Base-by-base conservation (phyloP, 2,888 invertebrate species). In the Drosophila neonasuta region DNA sequence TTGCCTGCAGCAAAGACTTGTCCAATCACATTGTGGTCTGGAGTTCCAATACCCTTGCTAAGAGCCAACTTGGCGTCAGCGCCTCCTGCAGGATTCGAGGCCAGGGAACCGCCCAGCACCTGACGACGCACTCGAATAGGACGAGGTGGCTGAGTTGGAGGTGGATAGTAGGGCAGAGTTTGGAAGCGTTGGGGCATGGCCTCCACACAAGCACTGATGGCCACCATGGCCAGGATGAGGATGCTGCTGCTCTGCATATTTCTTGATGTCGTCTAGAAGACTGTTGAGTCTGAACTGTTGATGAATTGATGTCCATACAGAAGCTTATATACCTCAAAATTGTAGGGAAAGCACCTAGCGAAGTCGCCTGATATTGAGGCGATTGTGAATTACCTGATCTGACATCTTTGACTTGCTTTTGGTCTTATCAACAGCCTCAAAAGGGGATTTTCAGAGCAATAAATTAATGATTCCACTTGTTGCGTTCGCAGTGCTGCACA, bases 1-100 rank as follows among this genome's bases (percentile, higher is more conserved):
- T 84, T 84, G 50, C 84, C 84, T 0, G 87, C 80, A 0, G 84
- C 84, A 36, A 87, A 84, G 4, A 74, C 80, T 20, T 74, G 79
- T 8, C 80, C 89, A 20, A 80, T 74, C 1, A 89, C 30, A 72
- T 89, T 89, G 76, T 89, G 89, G 1, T 88, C 67, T 3, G 88
- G 89, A 30, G 62, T 79, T 3, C 89, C 89, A 56, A 89, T 74
- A 2, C 68, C 89, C 24, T 87, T 76, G 60, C 79, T 71, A 1
- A 89, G 72, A 4, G 77, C 65, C 20, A 89, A 0, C 0, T 78
- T 76, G 1, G 87, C 89, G 78, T 89, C 82, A 0, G 80, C 50
- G 0, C 89, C 89, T 4, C 89, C 89, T 20, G 77, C 77, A 0
- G 89, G 89, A 71, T 87, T 85, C 2, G 83, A 83, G 7, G 77